Base-by-base conservation (phyloP, 64 coral and sea anemone species). In the Pocillopora damicornis region DNA sequence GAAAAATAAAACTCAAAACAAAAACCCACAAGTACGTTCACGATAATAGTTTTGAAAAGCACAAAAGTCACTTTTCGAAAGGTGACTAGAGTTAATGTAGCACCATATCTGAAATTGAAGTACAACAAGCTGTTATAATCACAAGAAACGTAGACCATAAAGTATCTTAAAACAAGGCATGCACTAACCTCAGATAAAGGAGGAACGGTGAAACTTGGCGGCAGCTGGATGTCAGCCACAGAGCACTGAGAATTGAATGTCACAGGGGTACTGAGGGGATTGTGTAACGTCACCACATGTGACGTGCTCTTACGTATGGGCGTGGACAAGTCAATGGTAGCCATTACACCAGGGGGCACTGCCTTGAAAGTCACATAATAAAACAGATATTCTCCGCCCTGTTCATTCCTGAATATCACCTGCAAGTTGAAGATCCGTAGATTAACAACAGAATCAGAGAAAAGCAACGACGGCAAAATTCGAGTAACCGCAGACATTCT, bases 281-380 rank as follows among this genome's bases (percentile, higher is more conserved):
- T 98, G 84, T 95, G 87, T 37, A 98, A 38, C 26, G 92, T 98
- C 3, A 98, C 90, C 30, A 95, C 93, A 79, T 98, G 96, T 11
- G 96, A 98, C 17, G 96, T 87, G 59, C 92, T 94, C 60, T 98
- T 92, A 37, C 95, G 78, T 66, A 98, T 93, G 59, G 95, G 95
- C 61, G 95, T 98, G 13, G 92, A 89, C 13, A 98, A 72, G 30
- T 98, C 95, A 36, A 98, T 98, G 22, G 89, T 79, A 0, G 92
- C 86, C 90, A 98, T 98, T 23, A 98, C 89, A 22, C 95, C 95
- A 26, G 95, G 92, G 34, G 95, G 59, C 7, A 93, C 92, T 4
- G 95, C 95, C 64, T 98, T 98, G 87, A 98, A 98, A 61, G 90
- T 92, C 86, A 98, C 92, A 82, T 98, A 98, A 75, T 98, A 98